Evolutionary conservation across 2,888 invertebrate species (phyloP).

Genomic region (Teinopalpus imperialis): DNA sequence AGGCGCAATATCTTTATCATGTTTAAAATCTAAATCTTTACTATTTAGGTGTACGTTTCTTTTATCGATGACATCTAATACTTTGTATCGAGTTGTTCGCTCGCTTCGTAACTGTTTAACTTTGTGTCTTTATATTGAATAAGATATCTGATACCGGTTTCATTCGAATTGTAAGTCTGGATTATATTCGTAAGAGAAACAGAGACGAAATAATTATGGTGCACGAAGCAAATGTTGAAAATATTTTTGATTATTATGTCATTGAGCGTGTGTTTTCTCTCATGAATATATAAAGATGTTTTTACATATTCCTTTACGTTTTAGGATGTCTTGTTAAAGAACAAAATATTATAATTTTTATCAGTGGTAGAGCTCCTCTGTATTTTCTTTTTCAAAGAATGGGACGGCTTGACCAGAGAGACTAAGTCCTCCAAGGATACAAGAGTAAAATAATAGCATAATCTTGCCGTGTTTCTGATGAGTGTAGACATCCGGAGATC

Average conservation of each 20-base stretch:
- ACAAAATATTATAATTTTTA: no score
- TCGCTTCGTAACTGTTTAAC: conserved; percentile 29
- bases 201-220: conserved; percentile 1
- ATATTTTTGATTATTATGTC: not conserved
- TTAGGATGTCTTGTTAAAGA: no score
- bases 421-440: no score
- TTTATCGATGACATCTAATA: conserved; percentile 38
- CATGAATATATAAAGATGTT: no score
- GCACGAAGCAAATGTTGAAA: not conserved
- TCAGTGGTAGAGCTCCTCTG: no score
- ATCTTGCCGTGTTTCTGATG: no score
- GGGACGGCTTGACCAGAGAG: no score
- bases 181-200: conserved; percentile 6
- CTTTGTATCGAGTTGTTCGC: conserved; percentile 25
- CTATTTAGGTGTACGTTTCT: conserved; percentile 36
- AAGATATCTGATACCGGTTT: conserved; percentile 22
- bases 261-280: no score
- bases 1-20: conserved; percentile 54
- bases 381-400: no score
- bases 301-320: no score
- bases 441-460: no score
- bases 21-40: conserved; percentile 32
- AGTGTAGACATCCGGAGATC: no score
- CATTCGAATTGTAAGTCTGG: conserved; percentile 8
- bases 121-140: conserved; percentile 27